Evolutionary conservation across 2,113 vertebrate genomes (phyloP), one percentile per base, ranked within the genome.

Genomic region (Cololabis saira): DNA sequence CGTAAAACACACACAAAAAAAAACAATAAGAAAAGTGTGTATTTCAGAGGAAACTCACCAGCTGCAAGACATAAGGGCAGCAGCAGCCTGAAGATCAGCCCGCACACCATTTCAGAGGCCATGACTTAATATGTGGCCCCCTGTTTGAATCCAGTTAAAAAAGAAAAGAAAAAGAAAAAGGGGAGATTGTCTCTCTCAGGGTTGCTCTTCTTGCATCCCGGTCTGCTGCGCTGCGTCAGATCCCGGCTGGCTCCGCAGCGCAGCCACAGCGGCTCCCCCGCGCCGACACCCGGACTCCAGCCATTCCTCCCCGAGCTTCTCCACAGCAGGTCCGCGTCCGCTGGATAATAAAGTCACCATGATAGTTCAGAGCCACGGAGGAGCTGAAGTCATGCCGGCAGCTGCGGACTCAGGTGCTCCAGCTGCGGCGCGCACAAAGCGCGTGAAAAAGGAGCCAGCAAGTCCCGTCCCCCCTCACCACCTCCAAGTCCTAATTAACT

Each of bases 51-150:
- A 53, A 69, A 62, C 95, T 93, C 91, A 99, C 97, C 96, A 80
- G 95, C 94, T 84, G 94, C 92, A 67, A 98, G 91, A 90, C 96
- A 99, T 56, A 96, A 45, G 27, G 97, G 97, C 78, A 99, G 94
- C 74, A 99, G 93, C 47, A 99, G 87, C 83, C 97, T 94, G 93
- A 98, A 98, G 91, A 96, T 87, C 78, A 99, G 92, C 60, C 97
- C 97, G 84, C 97, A 98, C 89, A 96, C 94, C 88, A 96, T 94
- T 86, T 98, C 94, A 53, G 95, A 98, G 88, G 96, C 97, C 97
- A 98, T 98, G 73, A 82, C 87, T 90, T 80, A 27, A 27, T 47
- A 61, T 68, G 50, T 42, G 50, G 62, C 11, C 67, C 67, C 61
- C 50, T 40, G 67, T 59, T n/a, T 62, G 50, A 67, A 71, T 70